Evolutionary conservation across 2,888 invertebrate genomes (phyloP).

Genomic region (Acholoe squamosa): DNA sequence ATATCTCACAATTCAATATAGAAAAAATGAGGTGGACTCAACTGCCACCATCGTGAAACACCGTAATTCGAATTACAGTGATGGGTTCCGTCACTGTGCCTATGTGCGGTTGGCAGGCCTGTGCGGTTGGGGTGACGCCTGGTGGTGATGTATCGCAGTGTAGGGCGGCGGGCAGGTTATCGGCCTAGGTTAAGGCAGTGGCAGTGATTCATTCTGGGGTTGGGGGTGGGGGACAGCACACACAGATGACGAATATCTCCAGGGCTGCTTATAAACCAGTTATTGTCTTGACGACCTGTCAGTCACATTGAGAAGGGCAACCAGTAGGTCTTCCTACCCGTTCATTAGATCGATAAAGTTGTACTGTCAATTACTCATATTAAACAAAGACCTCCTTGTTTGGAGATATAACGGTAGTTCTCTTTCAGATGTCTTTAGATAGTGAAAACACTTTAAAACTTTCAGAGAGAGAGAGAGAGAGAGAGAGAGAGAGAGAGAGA

Average conservation of each 20-base stretch:
- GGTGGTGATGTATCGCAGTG: background rate
- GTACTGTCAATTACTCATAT: background rate
- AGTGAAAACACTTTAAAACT: too few species aligned
- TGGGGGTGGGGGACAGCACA: background rate
- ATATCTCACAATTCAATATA: too few species aligned
- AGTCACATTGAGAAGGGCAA: background rate
- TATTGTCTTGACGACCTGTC: conserved; percentile 21
- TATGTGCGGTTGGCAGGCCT: background rate
- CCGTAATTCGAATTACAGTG: too few species aligned
- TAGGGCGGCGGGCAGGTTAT: background rate
- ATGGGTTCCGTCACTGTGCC: too few species aligned
- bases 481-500: too few species aligned
- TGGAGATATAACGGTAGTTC: background rate
- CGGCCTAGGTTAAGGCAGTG: background rate
- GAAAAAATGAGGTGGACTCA: too few species aligned
- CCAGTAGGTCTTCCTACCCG: background rate
- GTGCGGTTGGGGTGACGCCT: background rate
- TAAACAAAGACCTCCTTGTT: conserved; percentile 3
- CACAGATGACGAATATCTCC: conserved; percentile 31
- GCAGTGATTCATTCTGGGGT: background rate
- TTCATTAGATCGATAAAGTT: background rate
- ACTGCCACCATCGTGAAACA: too few species aligned
- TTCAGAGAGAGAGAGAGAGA: too few species aligned
- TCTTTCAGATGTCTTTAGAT: background rate
- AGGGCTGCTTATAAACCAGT: conserved; percentile 28